These are phyloP conservation scores for Apodemia hepburni DNA, from an alignment of 2,888 invertebrate genomes.

Conservation along the genomic window DNA sequence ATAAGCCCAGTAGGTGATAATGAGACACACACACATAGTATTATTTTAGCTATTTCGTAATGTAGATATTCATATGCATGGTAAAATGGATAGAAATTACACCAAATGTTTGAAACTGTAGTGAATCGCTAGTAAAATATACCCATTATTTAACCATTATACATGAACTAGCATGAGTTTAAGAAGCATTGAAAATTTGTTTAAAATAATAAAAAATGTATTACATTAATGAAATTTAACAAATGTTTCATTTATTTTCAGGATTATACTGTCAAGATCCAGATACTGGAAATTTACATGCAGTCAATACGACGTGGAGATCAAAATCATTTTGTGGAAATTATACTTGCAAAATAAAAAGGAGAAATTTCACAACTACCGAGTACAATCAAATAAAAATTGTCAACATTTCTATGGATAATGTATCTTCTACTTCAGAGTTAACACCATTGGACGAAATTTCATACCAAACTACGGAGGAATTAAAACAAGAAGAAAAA, in stretches of 20 bases:
- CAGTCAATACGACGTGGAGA: constrained; percentile 61
- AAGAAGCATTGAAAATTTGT: no score
- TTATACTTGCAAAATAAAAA: constrained; percentile 61
- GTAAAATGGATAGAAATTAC: no score
- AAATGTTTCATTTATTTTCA: constrained; percentile 41
- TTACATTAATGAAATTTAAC: no score
- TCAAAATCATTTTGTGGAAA: constrained; percentile 66
- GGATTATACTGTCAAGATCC: constrained; percentile 68
- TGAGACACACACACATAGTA: no score
- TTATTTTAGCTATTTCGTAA: no score
- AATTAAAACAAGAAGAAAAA: not conserved
- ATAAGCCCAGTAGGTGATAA: no score
- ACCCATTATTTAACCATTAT: no score
- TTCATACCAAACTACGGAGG: not conserved
- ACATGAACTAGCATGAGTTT: no score
- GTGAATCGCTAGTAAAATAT: no score
- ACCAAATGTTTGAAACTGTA: no score
- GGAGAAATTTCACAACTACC: constrained; percentile 38
- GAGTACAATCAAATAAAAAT: constrained; percentile 40
- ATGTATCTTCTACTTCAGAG: constrained; percentile 18
- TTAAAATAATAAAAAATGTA: no score
- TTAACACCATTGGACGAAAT: not conserved
- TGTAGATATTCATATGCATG: no score
- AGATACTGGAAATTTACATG: constrained; percentile 58
- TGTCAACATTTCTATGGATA: constrained; percentile 41